A percentile compares a stretch with the other conserved stretches of the same genome.
These are phyloP conservation scores for Cyphomyrmex costatus DNA, from an alignment of 1,140 invertebrate species.

Conservation along the genomic window DNA sequence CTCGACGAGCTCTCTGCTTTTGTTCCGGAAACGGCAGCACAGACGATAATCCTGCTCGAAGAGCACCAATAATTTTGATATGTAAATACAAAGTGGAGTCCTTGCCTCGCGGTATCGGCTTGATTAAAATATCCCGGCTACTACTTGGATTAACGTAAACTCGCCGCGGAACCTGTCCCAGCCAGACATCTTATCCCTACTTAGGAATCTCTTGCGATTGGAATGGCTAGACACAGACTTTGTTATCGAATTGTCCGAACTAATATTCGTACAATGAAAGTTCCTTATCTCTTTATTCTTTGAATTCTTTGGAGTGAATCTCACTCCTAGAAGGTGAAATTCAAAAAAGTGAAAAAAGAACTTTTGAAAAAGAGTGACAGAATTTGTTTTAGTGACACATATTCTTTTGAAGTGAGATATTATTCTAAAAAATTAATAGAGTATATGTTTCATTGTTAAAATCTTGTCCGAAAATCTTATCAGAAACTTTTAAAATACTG, in stretches of 20 bases:
- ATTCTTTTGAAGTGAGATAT: too few species aligned
- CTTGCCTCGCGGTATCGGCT: slow-evolving; percentile 70
- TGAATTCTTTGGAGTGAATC: too few species aligned
- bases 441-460: not conserved
- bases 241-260: slow-evolving; percentile 64
- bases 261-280: not conserved
- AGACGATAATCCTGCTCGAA: slow-evolving; percentile 68
- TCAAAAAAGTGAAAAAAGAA: too few species aligned
- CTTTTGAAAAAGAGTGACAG: too few species aligned
- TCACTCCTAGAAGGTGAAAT: too few species aligned
- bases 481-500: not conserved
- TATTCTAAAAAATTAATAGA: too few species aligned
- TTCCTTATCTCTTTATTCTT: not conserved
- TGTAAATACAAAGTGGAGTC: slow-evolving; percentile 77
- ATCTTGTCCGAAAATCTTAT: too few species aligned
- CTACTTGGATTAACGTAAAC: slow-evolving; percentile 70
- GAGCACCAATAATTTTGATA: slow-evolving; percentile 78
- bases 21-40: slow-evolving; percentile 61
- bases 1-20: slow-evolving; percentile 59
- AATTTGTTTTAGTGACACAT: too few species aligned
- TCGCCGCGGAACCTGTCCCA: slow-evolving; percentile 60
- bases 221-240: slow-evolving; percentile 33
- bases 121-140: slow-evolving; percentile 77
- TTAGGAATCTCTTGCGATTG: slow-evolving; percentile 51
- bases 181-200: slow-evolving; percentile 75